Evolutionary conservation across 2,888 invertebrate species (phyloP).

Genomic region (Dascillus cervinus): DNA sequence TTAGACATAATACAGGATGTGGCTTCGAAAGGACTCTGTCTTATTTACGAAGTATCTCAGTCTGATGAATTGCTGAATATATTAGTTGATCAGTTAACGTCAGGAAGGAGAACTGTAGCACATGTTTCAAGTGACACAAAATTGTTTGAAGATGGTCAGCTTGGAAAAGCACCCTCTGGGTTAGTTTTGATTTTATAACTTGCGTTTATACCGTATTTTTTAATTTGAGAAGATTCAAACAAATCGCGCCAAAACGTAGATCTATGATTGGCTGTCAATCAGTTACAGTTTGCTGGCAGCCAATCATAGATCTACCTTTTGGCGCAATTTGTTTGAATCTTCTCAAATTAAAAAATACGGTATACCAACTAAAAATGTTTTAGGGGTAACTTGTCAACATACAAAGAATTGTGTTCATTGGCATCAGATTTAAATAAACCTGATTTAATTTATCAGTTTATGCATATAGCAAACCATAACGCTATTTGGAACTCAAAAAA

Average conservation of each 20-base stretch:
- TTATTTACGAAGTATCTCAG: conserved; percentile 78
- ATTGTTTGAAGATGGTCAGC: conserved; percentile 79
- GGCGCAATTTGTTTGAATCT: too few relatives aligned
- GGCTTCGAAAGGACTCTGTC: conserved; percentile 82
- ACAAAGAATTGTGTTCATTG: conserved; percentile 87
- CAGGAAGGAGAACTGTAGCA: conserved; percentile 64
- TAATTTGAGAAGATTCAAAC: too few relatives aligned
- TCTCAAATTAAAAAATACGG: too few relatives aligned
- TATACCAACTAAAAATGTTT: neutral
- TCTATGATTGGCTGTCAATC: too few relatives aligned
- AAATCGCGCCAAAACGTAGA: too few relatives aligned
- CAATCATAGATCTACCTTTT: too few relatives aligned
- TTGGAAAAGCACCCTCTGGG: conserved; percentile 84
- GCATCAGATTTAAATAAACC: conserved; percentile 94
- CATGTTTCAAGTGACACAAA: conserved; percentile 77
- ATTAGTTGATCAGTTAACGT: conserved; percentile 74
- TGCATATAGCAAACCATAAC: conserved; percentile 93
- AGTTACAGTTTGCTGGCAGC: too few relatives aligned
- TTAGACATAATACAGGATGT: conserved; percentile 89
- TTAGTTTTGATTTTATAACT: conserved; percentile 35
- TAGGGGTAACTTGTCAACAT: conserved; percentile 84
- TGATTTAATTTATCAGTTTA: conserved; percentile 90
- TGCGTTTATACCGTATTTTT: too few relatives aligned
- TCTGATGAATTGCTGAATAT: conserved; percentile 65
- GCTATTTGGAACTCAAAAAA: conserved; percentile 91